Percentiles rank a stretch among this genome's conserved stretches.
phyloP scores from a whole-genome alignment of 2,888 invertebrate genomes.

The Encarsia formosa region DNA sequence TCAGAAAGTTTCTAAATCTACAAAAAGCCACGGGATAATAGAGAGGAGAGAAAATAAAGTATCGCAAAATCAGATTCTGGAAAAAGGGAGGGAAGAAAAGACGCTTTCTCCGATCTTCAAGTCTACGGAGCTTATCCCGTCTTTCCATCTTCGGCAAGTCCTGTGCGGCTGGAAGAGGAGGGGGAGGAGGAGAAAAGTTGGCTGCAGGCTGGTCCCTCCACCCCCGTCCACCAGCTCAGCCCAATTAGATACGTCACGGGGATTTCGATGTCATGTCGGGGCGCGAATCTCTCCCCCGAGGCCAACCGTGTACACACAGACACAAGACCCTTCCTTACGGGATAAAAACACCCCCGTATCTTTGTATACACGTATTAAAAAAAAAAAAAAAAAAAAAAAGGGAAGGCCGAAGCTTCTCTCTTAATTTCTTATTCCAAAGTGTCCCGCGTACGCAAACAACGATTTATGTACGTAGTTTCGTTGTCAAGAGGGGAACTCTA shows the following conservation, averaged over 20 bases:
- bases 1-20: too few species aligned
- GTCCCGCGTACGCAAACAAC: neutral
- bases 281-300: constrained; percentile 39
- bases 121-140: constrained; percentile 34
- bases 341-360: neutral
- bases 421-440: constrained; percentile 23
- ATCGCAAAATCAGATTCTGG: constrained; percentile 29
- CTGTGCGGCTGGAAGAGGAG: too few species aligned
- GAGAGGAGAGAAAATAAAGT: constrained; percentile 24
- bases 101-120: neutral
- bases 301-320: constrained; percentile 6
- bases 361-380: neutral
- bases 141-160: neutral
- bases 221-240: constrained; percentile 44
- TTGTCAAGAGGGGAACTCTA: too few species aligned
- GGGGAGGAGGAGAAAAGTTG: too few species aligned
- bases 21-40: too few species aligned
- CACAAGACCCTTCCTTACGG: neutral
- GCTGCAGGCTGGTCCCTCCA: neutral
- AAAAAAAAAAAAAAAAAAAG: constrained; percentile 9
- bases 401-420: constrained; percentile 1
- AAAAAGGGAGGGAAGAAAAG: constrained; percentile 27
- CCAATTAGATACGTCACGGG: constrained; percentile 51
- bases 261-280: constrained; percentile 46
- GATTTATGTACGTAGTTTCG: constrained; percentile 10